Conservation (phyloP, 2,888 invertebrate species). For the Biston betularia region DNA sequence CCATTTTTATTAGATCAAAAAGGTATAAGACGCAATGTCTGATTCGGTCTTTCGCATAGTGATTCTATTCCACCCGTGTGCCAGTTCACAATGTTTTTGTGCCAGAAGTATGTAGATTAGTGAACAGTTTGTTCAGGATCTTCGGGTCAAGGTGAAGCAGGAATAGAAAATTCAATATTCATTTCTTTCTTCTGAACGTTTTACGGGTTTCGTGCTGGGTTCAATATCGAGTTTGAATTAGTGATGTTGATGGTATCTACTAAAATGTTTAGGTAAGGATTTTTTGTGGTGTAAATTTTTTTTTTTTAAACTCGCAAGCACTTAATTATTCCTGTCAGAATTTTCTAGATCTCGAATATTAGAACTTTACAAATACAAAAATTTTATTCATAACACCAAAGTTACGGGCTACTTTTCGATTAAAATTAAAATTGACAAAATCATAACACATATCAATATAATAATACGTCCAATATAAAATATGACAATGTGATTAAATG, state of each 20-base stretch:
- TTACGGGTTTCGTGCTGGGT: constrained; percentile 3
- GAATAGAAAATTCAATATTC: constrained; percentile 24
- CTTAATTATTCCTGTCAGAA: no score
- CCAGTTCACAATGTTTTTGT: constrained; percentile 1
- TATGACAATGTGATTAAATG: no score
- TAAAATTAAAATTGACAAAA: no score
- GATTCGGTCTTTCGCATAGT: neutral
- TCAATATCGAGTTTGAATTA: constrained; percentile 1
- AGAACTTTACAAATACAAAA: no score
- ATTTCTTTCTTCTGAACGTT: constrained; percentile 3
- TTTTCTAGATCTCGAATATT: no score
- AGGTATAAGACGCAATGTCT: constrained; percentile 1
- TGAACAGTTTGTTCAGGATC: constrained; percentile 9
- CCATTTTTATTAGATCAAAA: neutral
- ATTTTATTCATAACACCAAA: no score
- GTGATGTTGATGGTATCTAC: neutral
- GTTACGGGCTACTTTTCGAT: no score
- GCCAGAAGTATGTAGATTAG: constrained; percentile 5
- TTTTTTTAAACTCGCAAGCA: no score
- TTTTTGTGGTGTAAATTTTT: no score
- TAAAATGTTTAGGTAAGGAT: neutral
- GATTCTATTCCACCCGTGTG: neutral
- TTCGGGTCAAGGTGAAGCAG: constrained; percentile 21
- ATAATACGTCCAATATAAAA: no score
- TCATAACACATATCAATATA: no score